A percentile compares a stretch with the other conserved stretches of the same genome.
Conservation (phyloP, 1,140 invertebrate species). For the Thaumetopoea pityocampa region DNA sequence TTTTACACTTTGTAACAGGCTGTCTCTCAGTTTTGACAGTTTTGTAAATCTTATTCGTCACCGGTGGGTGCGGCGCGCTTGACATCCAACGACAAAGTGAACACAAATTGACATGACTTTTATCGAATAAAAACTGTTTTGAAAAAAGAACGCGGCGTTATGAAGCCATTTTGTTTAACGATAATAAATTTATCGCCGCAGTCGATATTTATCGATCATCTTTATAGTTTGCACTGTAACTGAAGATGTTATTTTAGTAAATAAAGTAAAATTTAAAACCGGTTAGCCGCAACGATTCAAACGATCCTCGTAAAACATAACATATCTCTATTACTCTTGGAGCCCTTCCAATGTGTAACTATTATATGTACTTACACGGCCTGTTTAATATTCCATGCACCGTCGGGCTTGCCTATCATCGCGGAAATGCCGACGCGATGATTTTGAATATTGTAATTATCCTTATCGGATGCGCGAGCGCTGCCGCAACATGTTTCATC, state of each 20-base stretch:
- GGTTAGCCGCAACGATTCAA: constrained; percentile 23
- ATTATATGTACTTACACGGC: constrained; percentile 23
- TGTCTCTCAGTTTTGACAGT: constrained; percentile 3
- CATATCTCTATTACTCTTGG: constrained; percentile 43
- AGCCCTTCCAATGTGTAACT: constrained; percentile 40
- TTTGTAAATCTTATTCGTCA: constrained; percentile 7
- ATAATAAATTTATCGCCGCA: constrained; percentile 30
- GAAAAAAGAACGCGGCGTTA: constrained; percentile 30
- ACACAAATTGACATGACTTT: constrained; percentile 1
- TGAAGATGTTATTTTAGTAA: constrained; percentile 54
- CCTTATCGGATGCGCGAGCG: constrained; percentile 1
- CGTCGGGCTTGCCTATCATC: neutral
- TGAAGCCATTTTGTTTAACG: constrained; percentile 15
- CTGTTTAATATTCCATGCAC: constrained; percentile 20
- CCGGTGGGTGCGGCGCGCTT: constrained; percentile 2
- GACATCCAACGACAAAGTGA: constrained; percentile 2
- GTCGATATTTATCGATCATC: constrained; percentile 47
- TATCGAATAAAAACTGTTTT: constrained; percentile 8
- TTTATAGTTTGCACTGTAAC: constrained; percentile 43
- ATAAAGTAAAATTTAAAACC: constrained; percentile 41
- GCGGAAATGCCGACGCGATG: neutral
- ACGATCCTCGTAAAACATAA: constrained; percentile 35
- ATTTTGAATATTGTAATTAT: too few species aligned
- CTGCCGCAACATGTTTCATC: constrained; percentile 39
- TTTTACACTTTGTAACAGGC: constrained; percentile 1